Conservation (phyloP, 2,888 invertebrate species). For the Aleiodes testaceus region DNA sequence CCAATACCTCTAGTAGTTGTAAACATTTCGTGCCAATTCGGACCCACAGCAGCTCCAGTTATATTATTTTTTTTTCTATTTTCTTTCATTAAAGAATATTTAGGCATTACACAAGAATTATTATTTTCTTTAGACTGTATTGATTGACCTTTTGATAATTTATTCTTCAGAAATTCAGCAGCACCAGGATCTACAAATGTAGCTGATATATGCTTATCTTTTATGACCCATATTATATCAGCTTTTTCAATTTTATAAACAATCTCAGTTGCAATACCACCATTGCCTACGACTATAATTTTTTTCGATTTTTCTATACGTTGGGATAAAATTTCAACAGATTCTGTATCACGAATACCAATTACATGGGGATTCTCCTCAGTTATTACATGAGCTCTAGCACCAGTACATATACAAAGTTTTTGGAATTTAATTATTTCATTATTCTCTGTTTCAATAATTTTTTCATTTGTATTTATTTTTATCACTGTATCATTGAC, state of each 20-base stretch:
- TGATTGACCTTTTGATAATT: slow-evolving; percentile 60
- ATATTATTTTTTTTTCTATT: slow-evolving; percentile 71
- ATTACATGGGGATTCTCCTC: slow-evolving; percentile 80
- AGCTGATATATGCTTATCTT: slow-evolving; percentile 92
- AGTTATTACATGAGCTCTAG: slow-evolving; percentile 85
- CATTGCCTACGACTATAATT: slow-evolving; percentile 94
- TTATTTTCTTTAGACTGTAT: slow-evolving; percentile 8
- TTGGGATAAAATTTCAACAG: slow-evolving; percentile 85
- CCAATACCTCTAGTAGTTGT: slow-evolving; percentile 76
- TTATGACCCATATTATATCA: slow-evolving; percentile 94
- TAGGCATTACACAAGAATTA: slow-evolving; percentile 76
- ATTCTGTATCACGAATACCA: slow-evolving; percentile 96
- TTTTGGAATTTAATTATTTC: slow-evolving; percentile 81
- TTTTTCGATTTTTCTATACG: slow-evolving; percentile 80
- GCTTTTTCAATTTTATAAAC: slow-evolving; percentile 90
- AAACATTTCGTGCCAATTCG: slow-evolving; percentile 92
- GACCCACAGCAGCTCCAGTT: slow-evolving; percentile 92
- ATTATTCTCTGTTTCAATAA: slow-evolving; percentile 76
- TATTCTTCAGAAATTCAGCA: slow-evolving; percentile 89
- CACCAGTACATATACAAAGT: slow-evolving; percentile 94
- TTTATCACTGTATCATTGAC: slow-evolving; percentile 79
- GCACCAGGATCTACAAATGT: slow-evolving; percentile 98
- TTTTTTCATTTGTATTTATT: slow-evolving; percentile 76
- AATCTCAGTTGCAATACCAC: slow-evolving; percentile 98
- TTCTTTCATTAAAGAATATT: slow-evolving; percentile 78